Percentiles rank a stretch among this genome's conserved stretches.
phyloP scores from a whole-genome alignment of 1,140 invertebrate genomes.

The Drosophila setifemur region DNA sequence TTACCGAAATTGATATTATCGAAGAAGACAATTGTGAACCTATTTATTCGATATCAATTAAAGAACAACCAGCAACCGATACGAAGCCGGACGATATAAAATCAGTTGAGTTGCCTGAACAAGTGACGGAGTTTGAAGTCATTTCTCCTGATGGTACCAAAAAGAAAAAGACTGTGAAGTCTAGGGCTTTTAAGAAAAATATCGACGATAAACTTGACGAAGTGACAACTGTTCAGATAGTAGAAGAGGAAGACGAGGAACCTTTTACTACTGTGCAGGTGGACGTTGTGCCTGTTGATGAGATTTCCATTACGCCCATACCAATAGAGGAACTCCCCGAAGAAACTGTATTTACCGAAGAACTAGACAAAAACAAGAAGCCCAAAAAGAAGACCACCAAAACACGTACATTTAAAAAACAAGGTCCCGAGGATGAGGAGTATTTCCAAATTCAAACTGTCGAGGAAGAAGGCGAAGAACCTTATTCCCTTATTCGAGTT shows the following conservation, averaged over 20 bases:
- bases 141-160: constrained; percentile 61
- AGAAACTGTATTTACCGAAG: constrained; percentile 82
- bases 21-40: constrained; percentile 65
- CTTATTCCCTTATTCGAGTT: constrained; percentile 74
- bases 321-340: constrained; percentile 75
- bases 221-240: constrained; percentile 74
- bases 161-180: constrained; percentile 78
- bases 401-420: constrained; percentile 78
- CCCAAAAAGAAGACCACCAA: constrained; percentile 78
- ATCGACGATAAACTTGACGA: constrained; percentile 65
- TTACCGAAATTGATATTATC: constrained; percentile 59
- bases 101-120: constrained; percentile 74
- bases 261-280: constrained; percentile 60
- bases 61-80: constrained; percentile 46
- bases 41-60: constrained; percentile 49
- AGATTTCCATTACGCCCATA: constrained; percentile 45
- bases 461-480: constrained; percentile 82
- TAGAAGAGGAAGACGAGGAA: constrained; percentile 79
- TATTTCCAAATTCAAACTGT: constrained; percentile 82
- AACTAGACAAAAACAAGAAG: constrained; percentile 72
- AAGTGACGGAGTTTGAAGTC: constrained; percentile 81
- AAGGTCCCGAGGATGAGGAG: constrained; percentile 68
- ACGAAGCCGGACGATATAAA: constrained; percentile 14
- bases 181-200: constrained; percentile 64
- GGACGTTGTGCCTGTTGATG: constrained; percentile 56